Percentiles rank a stretch among this genome's conserved stretches.
Conservation (phyloP, 2,113 vertebrate species). For the Psettodes erumei region DNA sequence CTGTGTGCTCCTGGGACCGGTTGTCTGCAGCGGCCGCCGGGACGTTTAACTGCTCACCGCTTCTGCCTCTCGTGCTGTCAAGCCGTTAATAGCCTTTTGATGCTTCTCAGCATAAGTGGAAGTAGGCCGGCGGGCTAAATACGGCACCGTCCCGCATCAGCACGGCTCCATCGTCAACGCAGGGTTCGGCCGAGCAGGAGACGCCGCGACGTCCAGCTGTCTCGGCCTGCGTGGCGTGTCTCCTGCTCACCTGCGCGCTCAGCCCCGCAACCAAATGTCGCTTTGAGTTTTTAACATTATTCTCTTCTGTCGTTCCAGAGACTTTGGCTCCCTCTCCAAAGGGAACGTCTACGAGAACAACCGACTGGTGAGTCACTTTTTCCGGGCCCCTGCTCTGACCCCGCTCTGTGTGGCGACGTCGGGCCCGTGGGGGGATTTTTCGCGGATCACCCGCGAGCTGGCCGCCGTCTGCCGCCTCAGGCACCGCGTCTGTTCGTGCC, state of each 20-base stretch:
- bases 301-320: slow-evolving; percentile 84
- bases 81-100: slow-evolving; percentile 44
- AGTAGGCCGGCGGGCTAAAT: slow-evolving; percentile 45
- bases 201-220: background rate
- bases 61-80: slow-evolving; percentile 31
- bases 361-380: slow-evolving; percentile 89
- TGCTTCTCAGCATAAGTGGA: slow-evolving; percentile 44
- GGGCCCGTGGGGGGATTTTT: background rate
- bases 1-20: background rate
- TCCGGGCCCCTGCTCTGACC: too few relatives aligned
- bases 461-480: background rate
- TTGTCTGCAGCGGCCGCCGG: slow-evolving; percentile 15
- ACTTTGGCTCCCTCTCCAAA: slow-evolving; percentile 94
- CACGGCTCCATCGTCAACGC: background rate
- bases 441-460: background rate
- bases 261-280: background rate
- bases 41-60: slow-evolving; percentile 9
- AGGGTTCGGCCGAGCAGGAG: background rate
- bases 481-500: background rate
- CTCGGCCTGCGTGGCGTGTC: background rate
- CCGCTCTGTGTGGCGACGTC: background rate
- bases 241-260: background rate
- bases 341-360: slow-evolving; percentile 98
- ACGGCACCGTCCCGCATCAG: background rate
- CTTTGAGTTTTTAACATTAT: background rate